Conservation (phyloP, 1,140 invertebrate species). For the Zophobas atratus region DNA sequence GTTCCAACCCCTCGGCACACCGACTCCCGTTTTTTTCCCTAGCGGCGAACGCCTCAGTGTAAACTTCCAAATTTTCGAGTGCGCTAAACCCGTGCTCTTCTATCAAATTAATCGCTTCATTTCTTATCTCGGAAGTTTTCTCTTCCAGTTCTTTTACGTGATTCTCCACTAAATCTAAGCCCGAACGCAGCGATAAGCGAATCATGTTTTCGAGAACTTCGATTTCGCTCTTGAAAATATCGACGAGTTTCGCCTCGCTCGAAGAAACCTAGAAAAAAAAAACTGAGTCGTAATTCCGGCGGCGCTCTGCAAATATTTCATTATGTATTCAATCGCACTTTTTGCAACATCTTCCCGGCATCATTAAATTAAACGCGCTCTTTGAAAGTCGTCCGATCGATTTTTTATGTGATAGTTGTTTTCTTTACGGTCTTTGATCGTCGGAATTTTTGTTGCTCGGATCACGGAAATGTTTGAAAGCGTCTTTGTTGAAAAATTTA, state of each 20-base stretch:
- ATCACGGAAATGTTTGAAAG: too few relatives aligned
- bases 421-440: slow-evolving; percentile 8
- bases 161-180: not conserved
- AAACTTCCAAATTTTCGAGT: not conserved
- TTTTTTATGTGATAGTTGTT: slow-evolving; percentile 2
- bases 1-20: not conserved
- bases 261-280: not conserved
- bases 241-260: not conserved
- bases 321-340: slow-evolving; percentile 12
- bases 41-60: not conserved
- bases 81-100: not conserved
- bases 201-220: not conserved
- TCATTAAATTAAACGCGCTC: slow-evolving; percentile 3
- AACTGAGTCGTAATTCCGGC: not conserved
- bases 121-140: not conserved
- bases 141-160: slow-evolving; percentile 9
- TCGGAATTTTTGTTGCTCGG: not conserved
- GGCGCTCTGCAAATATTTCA: slow-evolving; percentile 28
- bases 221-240: slow-evolving; percentile 6
- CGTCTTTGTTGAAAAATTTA: too few relatives aligned
- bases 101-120: slow-evolving; percentile 14
- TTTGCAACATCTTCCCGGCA: not conserved
- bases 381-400: slow-evolving; percentile 4
- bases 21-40: slow-evolving; percentile 1
- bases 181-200: not conserved